Base-by-base conservation (phyloP, 2,797 vertebrate species). In the Thaleichthys pacificus region DNA sequence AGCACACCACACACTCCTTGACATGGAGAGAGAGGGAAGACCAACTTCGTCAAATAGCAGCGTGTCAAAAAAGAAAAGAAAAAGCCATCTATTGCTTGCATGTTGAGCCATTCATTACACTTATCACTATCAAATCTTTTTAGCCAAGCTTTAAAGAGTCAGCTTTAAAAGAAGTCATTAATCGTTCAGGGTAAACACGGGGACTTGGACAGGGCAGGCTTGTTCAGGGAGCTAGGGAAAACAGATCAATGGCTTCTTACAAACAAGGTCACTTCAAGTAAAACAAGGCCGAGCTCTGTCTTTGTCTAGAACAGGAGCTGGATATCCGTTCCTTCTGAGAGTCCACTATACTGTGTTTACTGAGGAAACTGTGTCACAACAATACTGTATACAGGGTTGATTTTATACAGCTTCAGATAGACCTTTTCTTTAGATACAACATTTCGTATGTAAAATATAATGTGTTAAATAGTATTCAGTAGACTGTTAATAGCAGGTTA, bases 1-100 rank as follows among this genome's bases (percentile, higher is more conserved):
- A 35, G 26, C 12, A 30, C 11, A 35, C 58, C 70, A 76, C 64
- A 89, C 76, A 89, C 78, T 84, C 56, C 74, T 73, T 72, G 65
- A 66, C 54, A 75, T 24, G 57, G 57, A 5, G n/a, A n/a, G 12
- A 5, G 21, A 56, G 30, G 28, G 28, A 57, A 58, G 19, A 38
- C 30, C 19, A 60, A 35, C 54, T 14, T 15, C 2, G 12, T 12
- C 54, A 35, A 58, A 24, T 14, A 14, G 38, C 6, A 70, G 14
- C 22, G 6, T 7, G 19, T 26, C 66, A 57, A 56, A 68, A 28
- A 28, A 61, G 5, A 22, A 51, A 66, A 66, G 1, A 6, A 54
- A 17, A 67, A 67, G 11, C 3, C 38, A 47, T 30, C 4, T 30
- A 57, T 9, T 56, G 15, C 17, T 26, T 68, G 49, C 19, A 8